Base-by-base conservation (phyloP, 2,113 vertebrate species). In the Vombatus ursinus region DNA sequence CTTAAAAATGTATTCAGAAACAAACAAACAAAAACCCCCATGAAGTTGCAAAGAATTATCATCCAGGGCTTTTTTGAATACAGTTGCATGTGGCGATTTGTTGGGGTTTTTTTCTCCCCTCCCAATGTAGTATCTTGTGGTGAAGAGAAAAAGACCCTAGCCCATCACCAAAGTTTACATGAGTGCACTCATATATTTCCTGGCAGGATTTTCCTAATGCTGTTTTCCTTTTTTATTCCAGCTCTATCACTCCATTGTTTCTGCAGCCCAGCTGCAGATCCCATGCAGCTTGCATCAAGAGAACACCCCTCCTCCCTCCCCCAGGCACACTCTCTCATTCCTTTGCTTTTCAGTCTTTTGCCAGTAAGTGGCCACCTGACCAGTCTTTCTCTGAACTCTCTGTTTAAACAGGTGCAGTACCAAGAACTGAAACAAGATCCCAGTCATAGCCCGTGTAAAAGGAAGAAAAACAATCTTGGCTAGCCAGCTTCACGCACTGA, bases 351-450 rank as follows among this genome's bases (percentile, higher is more conserved):
- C 98, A 98, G 98, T 98, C 98, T 98, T 98, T 98, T 97, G 93
- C 91, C 95, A 93, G 37, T 91, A 93, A 96, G 54, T 25, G 95
- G 0, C 97, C 98, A 99, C 98, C 98, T 99, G 98, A 99, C 98
- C 93, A 52, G 91, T 98, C 97, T 98, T 95, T 98, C 94, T 97
- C 97, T 98, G 97, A 98, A 98, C 61, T n/a, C 97, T 99, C 97
- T 99, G 98, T 99, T 99, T 99, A 99, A 99, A 99, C 99, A 99
- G 99, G 99, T 99, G 99, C 99, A 99, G 96, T 99, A 99, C 98
- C 99, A 99, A 98, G 99, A 99, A 98, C 98, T 99, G 99, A 99
- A 99, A 99, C 99, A 98, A 98, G 99, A 99, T 98, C 98, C 99
- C 98, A 99, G 99, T 98, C 99, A 99, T 97, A 99, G 99, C 98